Conservation (phyloP, 2,797 vertebrate genomes). For the Microhierax caerulescens region DNA sequence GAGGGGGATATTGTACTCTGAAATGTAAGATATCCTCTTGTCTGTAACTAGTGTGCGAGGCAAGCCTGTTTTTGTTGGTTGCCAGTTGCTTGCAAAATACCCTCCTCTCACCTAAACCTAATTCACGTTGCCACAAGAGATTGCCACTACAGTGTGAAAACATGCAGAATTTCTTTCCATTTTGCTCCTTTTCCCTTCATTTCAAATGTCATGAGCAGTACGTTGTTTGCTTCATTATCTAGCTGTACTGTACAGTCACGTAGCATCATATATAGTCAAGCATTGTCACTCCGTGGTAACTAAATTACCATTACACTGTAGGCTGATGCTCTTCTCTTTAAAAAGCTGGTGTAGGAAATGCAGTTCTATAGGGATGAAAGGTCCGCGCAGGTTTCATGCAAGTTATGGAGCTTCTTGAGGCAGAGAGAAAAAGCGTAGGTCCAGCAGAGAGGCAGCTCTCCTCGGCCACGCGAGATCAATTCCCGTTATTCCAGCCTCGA, state of each 20-base stretch:
- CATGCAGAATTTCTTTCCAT: not conserved
- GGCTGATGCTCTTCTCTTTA: not conserved
- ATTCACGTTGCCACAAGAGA: conserved; percentile 11
- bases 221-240: not conserved
- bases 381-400: fast-evolving
- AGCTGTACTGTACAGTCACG: not conserved
- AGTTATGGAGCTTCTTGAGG: not conserved
- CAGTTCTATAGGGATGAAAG: not conserved
- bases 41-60: not conserved
- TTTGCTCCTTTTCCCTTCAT: not conserved
- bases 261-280: not conserved
- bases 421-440: not conserved
- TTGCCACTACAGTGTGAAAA: conserved; percentile 25
- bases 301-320: not conserved
- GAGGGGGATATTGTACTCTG: conserved; percentile 13
- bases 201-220: not conserved
- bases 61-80: conserved; percentile 8
- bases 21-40: conserved; percentile 6
- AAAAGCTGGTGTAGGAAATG: not conserved
- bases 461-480: fast-evolving
- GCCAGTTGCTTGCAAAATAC: conserved; percentile 12
- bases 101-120: conserved; percentile 22
- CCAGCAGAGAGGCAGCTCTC: not conserved
- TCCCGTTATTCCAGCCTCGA: not conserved
- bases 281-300: not conserved